phyloP scores from a whole-genome alignment of 2,888 invertebrate genomes.

The Tenthredo scrophulariae region DNA sequence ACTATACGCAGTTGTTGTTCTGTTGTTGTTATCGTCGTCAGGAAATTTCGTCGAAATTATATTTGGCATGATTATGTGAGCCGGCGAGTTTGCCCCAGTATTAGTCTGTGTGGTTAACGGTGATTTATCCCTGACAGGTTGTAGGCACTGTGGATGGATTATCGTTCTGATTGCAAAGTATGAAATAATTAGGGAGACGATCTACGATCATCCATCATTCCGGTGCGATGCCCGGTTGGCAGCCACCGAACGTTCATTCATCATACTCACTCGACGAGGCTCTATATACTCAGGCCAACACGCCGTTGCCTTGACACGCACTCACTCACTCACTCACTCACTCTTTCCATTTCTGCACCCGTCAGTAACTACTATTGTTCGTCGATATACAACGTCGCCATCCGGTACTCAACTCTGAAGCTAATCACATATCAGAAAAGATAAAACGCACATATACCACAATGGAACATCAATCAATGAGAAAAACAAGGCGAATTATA shows the following conservation, averaged over 20 bases:
- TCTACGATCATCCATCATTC: slow-evolving; percentile 75
- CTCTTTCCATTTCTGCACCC: slow-evolving; percentile 22
- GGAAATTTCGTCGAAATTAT: not conserved
- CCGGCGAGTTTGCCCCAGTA: not conserved
- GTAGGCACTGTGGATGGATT: slow-evolving; percentile 75
- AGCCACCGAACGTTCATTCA: slow-evolving; percentile 75
- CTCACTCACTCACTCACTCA: slow-evolving; percentile 31
- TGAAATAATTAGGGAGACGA: slow-evolving; percentile 78
- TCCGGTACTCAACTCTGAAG: not conserved
- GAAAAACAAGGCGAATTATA: too few species aligned
- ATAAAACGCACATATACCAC: not conserved
- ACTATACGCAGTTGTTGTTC: not conserved
- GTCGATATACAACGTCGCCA: not conserved
- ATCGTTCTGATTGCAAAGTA: slow-evolving; percentile 78
- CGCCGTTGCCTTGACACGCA: slow-evolving; percentile 43
- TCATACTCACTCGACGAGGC: slow-evolving; percentile 76
- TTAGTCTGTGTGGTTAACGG: slow-evolving; percentile 53
- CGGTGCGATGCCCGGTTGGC: slow-evolving; percentile 75
- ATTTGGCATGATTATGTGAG: not conserved
- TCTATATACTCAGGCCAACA: slow-evolving; percentile 53
- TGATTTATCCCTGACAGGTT: slow-evolving; percentile 77
- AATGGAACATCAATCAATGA: not conserved
- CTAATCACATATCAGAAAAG: slow-evolving; percentile 22
- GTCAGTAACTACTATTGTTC: slow-evolving; percentile 20
- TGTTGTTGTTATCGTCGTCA: not conserved